phyloP scores from a whole-genome alignment of 2,797 vertebrate genomes.

The Valencia hispanica region DNA sequence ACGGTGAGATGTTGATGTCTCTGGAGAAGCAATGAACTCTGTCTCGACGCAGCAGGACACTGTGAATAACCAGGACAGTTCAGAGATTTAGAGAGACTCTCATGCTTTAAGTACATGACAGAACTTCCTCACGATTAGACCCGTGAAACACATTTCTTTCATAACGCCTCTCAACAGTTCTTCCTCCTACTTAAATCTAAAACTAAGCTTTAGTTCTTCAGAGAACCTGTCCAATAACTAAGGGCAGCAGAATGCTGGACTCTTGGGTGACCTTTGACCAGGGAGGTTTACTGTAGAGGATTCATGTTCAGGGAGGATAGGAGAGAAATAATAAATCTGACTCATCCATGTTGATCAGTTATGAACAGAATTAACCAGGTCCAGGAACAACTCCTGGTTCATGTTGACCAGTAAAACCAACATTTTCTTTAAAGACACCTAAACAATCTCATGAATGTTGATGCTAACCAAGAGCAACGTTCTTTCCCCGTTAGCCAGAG shows the following conservation, averaged over 20 bases:
- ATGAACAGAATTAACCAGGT: neutral
- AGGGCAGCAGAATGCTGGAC: too few species aligned
- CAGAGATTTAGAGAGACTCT: too few species aligned
- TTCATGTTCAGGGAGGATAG: neutral
- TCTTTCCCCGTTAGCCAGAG: constrained; percentile 17
- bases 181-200: too few species aligned
- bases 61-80: too few species aligned
- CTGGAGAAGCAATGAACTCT: neutral
- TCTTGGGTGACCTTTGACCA: too few species aligned
- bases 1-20: neutral
- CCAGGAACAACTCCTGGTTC: neutral
- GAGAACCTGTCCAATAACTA: too few species aligned
- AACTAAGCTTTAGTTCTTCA: too few species aligned
- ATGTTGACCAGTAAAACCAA: neutral
- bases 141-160: too few species aligned
- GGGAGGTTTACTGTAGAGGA: neutral
- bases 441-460: too few species aligned
- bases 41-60: neutral
- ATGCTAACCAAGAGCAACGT: neutral
- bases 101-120: neutral
- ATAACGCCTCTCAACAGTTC: neutral
- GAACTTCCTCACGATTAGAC: neutral
- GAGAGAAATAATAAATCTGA: too few species aligned
- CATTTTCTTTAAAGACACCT: neutral
- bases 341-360: neutral